phyloP scores from a whole-genome alignment of 2,113 vertebrate species.

The Oryzias woworae region DNA sequence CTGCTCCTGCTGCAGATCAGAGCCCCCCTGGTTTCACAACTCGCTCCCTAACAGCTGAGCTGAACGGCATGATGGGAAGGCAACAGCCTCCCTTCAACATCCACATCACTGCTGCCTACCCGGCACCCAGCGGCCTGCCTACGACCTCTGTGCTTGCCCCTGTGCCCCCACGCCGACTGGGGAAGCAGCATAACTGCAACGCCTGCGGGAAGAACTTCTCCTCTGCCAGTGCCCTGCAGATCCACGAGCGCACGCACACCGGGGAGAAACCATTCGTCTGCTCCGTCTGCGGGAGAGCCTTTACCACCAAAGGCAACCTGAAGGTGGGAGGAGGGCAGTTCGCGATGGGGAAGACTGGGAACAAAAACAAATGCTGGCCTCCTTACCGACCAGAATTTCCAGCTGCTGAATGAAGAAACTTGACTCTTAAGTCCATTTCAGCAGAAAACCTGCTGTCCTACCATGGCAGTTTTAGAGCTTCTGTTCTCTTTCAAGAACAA shows the following conservation, averaged over 20 bases:
- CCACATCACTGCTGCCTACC: slow-evolving; percentile 83
- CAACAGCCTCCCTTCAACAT: slow-evolving; percentile 82
- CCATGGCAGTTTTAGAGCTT: no score
- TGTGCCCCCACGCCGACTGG: slow-evolving; percentile 84
- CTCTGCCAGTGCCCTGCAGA: slow-evolving; percentile 97
- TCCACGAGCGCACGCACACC: slow-evolving; percentile 97
- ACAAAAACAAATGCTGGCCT: no score
- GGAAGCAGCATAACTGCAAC: slow-evolving; percentile 98
- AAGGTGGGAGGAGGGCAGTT: slow-evolving; percentile 78
- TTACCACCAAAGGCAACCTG: slow-evolving; percentile 99
- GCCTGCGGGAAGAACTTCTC: slow-evolving; percentile 98
- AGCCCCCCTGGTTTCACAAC: slow-evolving; percentile 81
- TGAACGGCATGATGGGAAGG: slow-evolving; percentile 80
- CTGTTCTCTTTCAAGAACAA: no score
- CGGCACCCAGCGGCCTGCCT: slow-evolving; percentile 81
- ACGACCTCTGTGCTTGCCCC: slow-evolving; percentile 87
- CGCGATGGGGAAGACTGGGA: no score
- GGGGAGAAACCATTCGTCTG: slow-evolving; percentile 98
- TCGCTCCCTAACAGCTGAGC: slow-evolving; percentile 73
- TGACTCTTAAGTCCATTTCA: no score
- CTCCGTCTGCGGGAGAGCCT: slow-evolving; percentile 95
- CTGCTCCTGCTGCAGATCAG: slow-evolving; percentile 83
- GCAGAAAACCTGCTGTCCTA: no score
- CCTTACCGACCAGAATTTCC: no score
- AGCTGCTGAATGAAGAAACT: no score